These are phyloP conservation scores for Campoplex capitator DNA, from an alignment of 2,888 invertebrate genomes.

Conservation along the genomic window DNA sequence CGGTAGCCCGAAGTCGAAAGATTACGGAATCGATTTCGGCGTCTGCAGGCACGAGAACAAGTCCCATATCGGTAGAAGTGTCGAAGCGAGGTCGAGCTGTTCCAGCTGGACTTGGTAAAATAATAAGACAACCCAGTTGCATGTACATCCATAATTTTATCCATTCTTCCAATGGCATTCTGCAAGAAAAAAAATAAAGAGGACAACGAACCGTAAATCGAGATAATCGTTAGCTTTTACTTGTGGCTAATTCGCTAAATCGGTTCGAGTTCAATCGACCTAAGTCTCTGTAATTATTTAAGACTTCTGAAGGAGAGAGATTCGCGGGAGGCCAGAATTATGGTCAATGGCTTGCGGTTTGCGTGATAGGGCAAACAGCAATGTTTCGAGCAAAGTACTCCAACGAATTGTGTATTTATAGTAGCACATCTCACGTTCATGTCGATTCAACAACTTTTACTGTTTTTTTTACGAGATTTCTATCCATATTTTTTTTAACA, in stretches of 20 bases:
- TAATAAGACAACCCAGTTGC: slow-evolving; percentile 77
- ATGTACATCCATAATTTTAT: slow-evolving; percentile 81
- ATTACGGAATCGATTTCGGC: slow-evolving; percentile 93
- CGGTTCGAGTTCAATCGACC: slow-evolving; percentile 40
- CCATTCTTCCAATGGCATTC: slow-evolving; percentile 83
- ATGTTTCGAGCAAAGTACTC: slow-evolving; percentile 11
- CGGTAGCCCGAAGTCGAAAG: slow-evolving; percentile 94
- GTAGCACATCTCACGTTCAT: slow-evolving; percentile 42
- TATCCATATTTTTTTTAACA: background rate
- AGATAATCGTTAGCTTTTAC: slow-evolving; percentile 42
- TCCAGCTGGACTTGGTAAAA: slow-evolving; percentile 83
- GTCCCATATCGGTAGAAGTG: slow-evolving; percentile 92
- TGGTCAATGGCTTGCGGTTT: slow-evolving; percentile 66
- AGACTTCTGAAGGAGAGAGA: slow-evolving; percentile 29
- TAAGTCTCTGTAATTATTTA: slow-evolving; percentile 62
- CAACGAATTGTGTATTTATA: slow-evolving; percentile 53
- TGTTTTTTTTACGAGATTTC: background rate
- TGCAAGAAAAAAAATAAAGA: slow-evolving; percentile 70
- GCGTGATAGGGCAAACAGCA: slow-evolving; percentile 71
- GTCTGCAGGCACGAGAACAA: slow-evolving; percentile 93
- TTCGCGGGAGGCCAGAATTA: slow-evolving; percentile 25
- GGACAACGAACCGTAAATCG: slow-evolving; percentile 47
- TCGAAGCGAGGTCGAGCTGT: slow-evolving; percentile 93
- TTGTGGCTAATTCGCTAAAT: slow-evolving; percentile 52
- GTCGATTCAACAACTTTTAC: slow-evolving; percentile 19